Conservation (phyloP, 2,113 vertebrate genomes). For the Ptyas mucosa region DNA sequence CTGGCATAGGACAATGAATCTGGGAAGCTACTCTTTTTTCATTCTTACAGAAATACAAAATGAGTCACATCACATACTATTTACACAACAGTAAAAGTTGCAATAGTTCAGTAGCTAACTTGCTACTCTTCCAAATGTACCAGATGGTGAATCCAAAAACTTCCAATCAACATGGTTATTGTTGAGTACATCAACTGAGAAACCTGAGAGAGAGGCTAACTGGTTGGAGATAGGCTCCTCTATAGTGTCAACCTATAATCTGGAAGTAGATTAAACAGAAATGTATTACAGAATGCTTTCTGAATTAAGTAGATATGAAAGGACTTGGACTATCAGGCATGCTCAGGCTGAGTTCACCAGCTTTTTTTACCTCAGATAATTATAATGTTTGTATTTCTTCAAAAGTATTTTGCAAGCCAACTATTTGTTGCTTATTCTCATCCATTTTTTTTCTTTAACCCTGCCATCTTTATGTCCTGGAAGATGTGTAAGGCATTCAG, state of each 20-base stretch:
- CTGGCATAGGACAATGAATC: background rate
- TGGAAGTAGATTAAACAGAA: background rate
- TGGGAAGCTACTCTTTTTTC: background rate
- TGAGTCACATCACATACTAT: background rate
- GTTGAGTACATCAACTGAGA: background rate
- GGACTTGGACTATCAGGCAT: background rate
- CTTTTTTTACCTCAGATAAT: background rate
- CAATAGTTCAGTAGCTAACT: background rate
- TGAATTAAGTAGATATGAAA: background rate
- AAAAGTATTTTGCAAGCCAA: constrained; percentile 35
- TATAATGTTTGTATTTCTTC: background rate
- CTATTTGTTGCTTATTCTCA: constrained; percentile 21
- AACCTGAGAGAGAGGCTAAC: background rate
- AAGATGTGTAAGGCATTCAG: constrained; percentile 28
- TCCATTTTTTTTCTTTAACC: background rate
- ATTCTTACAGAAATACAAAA: background rate
- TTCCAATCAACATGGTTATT: background rate
- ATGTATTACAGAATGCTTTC: background rate
- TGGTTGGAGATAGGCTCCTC: background rate
- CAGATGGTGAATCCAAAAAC: background rate
- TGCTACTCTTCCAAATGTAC: background rate
- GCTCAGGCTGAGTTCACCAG: background rate
- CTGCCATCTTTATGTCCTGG: constrained; percentile 17
- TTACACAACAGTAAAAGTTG: background rate
- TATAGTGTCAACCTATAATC: background rate